Conservation (phyloP, 53 echinoderm and acorn worm genomes). For the Actinopyga echinites region DNA sequence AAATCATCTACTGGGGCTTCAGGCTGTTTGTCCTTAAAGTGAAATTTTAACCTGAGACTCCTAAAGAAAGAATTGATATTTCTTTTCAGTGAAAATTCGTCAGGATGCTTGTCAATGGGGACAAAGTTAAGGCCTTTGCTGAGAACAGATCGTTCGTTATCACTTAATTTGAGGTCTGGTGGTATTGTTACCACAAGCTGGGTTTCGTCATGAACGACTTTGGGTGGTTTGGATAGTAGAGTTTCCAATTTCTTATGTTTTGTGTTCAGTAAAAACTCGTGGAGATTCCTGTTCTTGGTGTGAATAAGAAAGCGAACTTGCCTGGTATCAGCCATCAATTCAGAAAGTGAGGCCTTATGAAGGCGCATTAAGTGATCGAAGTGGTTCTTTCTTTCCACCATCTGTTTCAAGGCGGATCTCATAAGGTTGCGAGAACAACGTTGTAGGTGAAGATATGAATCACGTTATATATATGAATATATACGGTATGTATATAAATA, state of each 20-base stretch:
- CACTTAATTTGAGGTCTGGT: conserved; percentile 3
- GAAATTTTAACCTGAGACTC: neutral
- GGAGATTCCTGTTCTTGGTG: neutral
- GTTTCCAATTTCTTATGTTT: neutral
- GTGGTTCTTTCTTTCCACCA: conserved; percentile 13
- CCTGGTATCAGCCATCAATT: neutral
- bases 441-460: too few species aligned
- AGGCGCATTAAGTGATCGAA: neutral
- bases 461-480: too few species aligned
- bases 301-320: neutral
- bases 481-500: too few species aligned
- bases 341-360: neutral
- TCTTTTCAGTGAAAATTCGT: neutral
- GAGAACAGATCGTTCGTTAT: conserved; percentile 23
- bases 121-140: conserved; percentile 46
- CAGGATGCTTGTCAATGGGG: neutral
- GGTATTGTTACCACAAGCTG: conserved; percentile 38
- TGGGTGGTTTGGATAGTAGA: neutral
- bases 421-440: neutral
- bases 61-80: conserved; percentile 13
- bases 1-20: neutral
- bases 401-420: neutral
- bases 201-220: neutral
- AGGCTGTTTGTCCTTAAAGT: conserved; percentile 1
- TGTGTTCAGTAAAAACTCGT: neutral